phyloP scores from a whole-genome alignment of 2,113 vertebrate genomes.

The Sardina pilchardus region DNA sequence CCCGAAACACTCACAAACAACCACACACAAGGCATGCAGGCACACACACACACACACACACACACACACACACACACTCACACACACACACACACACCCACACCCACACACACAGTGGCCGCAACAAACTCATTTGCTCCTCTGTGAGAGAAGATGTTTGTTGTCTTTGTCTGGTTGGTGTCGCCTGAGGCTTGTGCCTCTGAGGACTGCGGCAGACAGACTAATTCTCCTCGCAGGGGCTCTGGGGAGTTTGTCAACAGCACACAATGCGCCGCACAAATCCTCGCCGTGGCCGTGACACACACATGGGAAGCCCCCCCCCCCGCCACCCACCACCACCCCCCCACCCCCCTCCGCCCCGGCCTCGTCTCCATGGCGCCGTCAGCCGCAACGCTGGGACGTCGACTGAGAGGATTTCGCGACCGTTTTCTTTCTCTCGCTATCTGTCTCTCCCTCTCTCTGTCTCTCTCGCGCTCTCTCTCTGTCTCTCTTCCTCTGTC shows the following conservation, averaged over 20 bases:
- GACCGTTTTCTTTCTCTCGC: background rate
- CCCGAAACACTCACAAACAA: background rate
- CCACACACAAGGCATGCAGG: conserved; percentile 41
- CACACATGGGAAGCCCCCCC: background rate
- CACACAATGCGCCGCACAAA: background rate
- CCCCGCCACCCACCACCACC: background rate
- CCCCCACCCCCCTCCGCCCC: background rate
- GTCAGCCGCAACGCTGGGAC: background rate
- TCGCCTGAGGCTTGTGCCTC: background rate
- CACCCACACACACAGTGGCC: background rate
- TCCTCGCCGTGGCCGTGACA: background rate
- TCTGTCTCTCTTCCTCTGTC: background rate
- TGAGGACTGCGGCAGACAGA: background rate
- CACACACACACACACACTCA: background rate
- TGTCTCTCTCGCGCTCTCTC: background rate
- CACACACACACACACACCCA: background rate
- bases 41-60: conserved; percentile 22
- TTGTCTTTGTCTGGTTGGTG: background rate
- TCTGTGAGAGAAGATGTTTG: conserved; percentile 9
- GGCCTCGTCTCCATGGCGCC: background rate
- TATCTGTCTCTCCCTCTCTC: background rate
- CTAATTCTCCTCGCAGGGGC: background rate
- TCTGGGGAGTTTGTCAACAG: conserved; percentile 1
- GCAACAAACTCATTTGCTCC: background rate
- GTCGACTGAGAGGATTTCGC: background rate